Conservation (phyloP, 1,140 invertebrate species). For the Tachypleus tridentatus region DNA sequence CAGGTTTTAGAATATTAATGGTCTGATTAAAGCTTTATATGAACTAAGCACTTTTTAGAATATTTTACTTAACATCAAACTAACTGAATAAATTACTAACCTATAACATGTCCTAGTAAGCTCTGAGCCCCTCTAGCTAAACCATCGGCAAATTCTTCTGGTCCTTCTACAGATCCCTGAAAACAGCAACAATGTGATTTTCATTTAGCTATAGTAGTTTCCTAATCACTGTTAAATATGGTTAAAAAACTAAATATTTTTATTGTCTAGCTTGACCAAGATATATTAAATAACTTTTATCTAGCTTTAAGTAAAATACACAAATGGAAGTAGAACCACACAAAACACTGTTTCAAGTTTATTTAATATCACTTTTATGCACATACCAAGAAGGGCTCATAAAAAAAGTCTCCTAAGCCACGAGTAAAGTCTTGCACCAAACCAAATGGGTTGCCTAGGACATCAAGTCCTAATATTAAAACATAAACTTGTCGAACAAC, state of each 20-base stretch:
- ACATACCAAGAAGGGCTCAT: slow-evolving; percentile 73
- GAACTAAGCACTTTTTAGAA: neutral
- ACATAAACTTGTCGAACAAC: slow-evolving; percentile 88
- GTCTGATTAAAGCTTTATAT: neutral
- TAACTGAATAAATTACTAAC: slow-evolving; percentile 3
- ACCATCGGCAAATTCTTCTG: slow-evolving; percentile 95
- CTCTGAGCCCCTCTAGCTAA: slow-evolving; percentile 59
- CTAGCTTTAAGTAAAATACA: too few relatives aligned
- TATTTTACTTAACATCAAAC: slow-evolving; percentile 8
- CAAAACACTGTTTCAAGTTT: too few relatives aligned
- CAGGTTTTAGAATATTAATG: neutral
- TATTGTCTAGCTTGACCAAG: too few relatives aligned
- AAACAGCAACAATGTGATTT: neutral
- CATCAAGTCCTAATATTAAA: slow-evolving; percentile 93
- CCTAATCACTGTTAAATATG: too few relatives aligned
- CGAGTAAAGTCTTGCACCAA: slow-evolving; percentile 84
- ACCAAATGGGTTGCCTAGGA: slow-evolving; percentile 96
- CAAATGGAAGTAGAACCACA: too few relatives aligned
- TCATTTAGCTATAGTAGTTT: too few relatives aligned
- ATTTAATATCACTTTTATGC: neutral
- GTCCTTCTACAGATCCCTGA: slow-evolving; percentile 83
- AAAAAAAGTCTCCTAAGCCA: slow-evolving; percentile 94
- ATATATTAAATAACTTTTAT: too few relatives aligned
- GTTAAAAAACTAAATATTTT: too few relatives aligned
- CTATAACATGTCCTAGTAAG: slow-evolving; percentile 18